Evolutionary conservation across 2,113 vertebrate genomes (phyloP), one percentile per base, ranked within the genome.

Genomic region (Sisor rabdophorus): DNA sequence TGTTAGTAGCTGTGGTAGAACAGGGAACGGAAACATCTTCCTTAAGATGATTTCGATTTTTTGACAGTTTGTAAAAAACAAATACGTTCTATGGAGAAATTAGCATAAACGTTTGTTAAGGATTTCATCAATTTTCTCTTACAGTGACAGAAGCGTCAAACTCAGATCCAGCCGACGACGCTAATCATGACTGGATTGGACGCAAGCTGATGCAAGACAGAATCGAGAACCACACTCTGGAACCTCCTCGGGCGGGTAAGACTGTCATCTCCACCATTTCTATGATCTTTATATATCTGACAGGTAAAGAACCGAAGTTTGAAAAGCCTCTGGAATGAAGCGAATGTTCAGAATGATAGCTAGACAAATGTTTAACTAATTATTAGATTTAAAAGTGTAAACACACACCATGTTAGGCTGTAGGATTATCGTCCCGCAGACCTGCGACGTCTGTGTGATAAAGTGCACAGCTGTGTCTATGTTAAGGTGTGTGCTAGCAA

Each of bases 221-320:
- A 50, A 60, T 83, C 11, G 88, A 88, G 65, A 92, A 92, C 87
- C 85, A 89, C 81, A 92, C 85, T 58, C 44, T 80, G 77, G 86
- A 86, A 70, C 81, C 86, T 77, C 89, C 87, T 4, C 81, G 89
- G 84, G 89, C 89, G 86, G 91, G 91, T 92, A 82, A 87, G 87
- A 81, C 85, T 64, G 11, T 15, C 63, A 30, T 55, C 20, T 54
- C 3, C 8, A 4, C 20, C 32, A 24, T 16, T 47, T 48, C 17
- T 26, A 26, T 48, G 3, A 5, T 48, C 40, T 71, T 58, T 58
- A n/a, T 30, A 55, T 52, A 55, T 40, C 16, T 47, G 40, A 48
- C 40, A 16, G n/a, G 64, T 24, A 48, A 48, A 17, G n/a, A 48
- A 24, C 8, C 11, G 20, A 19, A 17, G 15, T 67, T 48, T 67